These are phyloP conservation scores for Microchrysa polita DNA, from an alignment of 2,888 invertebrate genomes.

Conservation along the genomic window DNA sequence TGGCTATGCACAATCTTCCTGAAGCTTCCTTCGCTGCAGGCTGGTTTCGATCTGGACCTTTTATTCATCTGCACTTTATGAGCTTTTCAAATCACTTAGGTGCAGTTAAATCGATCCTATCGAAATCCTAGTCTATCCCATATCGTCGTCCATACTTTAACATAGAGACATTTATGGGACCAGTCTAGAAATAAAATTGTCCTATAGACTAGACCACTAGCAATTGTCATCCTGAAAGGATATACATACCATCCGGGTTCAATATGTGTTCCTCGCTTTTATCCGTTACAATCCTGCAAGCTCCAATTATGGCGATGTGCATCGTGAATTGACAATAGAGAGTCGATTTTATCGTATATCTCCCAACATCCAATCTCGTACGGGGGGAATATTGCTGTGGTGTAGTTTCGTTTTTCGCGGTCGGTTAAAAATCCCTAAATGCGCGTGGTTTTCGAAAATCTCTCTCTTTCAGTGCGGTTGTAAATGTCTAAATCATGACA, in stretches of 20 bases:
- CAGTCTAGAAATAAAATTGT: background rate
- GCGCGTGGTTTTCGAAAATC: background rate
- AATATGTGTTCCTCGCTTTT: background rate
- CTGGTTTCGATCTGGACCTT: background rate
- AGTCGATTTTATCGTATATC: slow-evolving; percentile 14
- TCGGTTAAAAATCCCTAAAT: slow-evolving; percentile 30
- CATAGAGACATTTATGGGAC: background rate
- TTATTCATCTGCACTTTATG: slow-evolving; percentile 33
- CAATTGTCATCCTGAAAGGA: background rate
- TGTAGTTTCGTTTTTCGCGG: slow-evolving; percentile 17
- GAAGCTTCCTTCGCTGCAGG: background rate
- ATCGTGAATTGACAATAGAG: background rate
- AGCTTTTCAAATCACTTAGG: slow-evolving; percentile 47
- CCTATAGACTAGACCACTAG: background rate
- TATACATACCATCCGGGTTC: background rate
- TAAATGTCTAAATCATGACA: slow-evolving; percentile 22
- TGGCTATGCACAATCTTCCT: background rate
- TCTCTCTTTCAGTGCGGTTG: background rate
- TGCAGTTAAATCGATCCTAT: slow-evolving; percentile 42
- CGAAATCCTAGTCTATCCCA: slow-evolving; percentile 9
- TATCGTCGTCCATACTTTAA: background rate
- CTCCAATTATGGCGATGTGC: too few species aligned
- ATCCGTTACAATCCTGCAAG: slow-evolving; percentile 10
- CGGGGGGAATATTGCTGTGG: background rate
- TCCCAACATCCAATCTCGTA: slow-evolving; percentile 4